phyloP scores from a whole-genome alignment of 2,888 invertebrate species.

The Lochmaea capreae region DNA sequence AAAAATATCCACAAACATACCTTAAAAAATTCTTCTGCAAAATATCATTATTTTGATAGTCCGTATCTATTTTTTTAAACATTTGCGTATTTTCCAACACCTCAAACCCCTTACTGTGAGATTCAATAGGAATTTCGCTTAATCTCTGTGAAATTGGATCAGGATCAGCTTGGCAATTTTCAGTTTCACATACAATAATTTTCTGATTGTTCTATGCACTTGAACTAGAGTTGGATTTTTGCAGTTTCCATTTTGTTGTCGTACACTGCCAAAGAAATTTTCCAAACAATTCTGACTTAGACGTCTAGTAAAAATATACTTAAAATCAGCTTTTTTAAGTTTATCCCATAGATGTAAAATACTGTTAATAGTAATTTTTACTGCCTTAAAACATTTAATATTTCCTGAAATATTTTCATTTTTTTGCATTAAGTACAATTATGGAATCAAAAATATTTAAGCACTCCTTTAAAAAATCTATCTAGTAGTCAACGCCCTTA shows the following conservation, averaged over 20 bases:
- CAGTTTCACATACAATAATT: neutral
- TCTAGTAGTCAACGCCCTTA: neutral
- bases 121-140: no score
- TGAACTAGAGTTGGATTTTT: conserved; percentile 32
- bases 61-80: no score
- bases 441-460: neutral
- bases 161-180: no score
- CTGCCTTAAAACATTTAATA: neutral
- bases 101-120: no score
- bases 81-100: no score
- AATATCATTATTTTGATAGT: no score
- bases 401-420: neutral
- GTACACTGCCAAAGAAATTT: conserved; percentile 47
- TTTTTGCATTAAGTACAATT: neutral
- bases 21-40: no score
- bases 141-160: no score
- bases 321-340: conserved; percentile 31
- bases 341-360: conserved; percentile 41
- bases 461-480: neutral
- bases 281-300: conserved; percentile 49
- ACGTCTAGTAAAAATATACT: conserved; percentile 45
- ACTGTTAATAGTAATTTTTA: conserved; percentile 43
- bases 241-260: conserved; percentile 47
- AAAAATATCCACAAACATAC: no score
- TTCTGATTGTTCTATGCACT: neutral